Conservation (phyloP, 1,140 invertebrate species). For the Calliopsis andreniformis region DNA sequence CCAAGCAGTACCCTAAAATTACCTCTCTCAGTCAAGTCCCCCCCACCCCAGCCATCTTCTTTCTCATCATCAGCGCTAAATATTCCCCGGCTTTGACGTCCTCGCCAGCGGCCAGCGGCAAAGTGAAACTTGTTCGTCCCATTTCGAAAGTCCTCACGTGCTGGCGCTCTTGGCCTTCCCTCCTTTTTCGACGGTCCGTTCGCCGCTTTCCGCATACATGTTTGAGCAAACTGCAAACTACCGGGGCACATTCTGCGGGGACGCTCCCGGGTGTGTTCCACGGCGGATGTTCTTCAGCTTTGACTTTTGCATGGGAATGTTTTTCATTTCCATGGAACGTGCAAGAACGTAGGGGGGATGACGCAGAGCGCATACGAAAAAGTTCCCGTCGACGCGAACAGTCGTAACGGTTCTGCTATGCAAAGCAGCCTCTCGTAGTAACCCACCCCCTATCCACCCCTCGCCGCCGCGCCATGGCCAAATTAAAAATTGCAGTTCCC, state of each 20-base stretch:
- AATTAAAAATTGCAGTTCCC: constrained; percentile 49
- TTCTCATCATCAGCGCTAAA: no score
- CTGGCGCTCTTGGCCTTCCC: constrained; percentile 16
- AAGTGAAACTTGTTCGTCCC: constrained; percentile 59
- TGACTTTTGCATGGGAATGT: constrained; percentile 52
- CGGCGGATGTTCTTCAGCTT: constrained; percentile 47
- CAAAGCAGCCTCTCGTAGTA: constrained; percentile 3
- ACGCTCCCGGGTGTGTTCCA: constrained; percentile 38
- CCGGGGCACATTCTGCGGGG: constrained; percentile 51
- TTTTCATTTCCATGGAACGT: constrained; percentile 48
- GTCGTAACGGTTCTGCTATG: constrained; percentile 31
- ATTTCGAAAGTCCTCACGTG: constrained; percentile 59
- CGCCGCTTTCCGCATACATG: constrained; percentile 50
- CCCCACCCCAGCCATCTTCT: no score
- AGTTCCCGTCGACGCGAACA: constrained; percentile 26
- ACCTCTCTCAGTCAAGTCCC: no score
- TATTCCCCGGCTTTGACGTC: constrained; percentile 62
- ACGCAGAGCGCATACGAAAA: constrained; percentile 28
- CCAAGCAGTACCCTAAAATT: no score
- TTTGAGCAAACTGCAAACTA: constrained; percentile 62
- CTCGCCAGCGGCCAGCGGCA: constrained; percentile 38
- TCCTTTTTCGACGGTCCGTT: constrained; percentile 22
- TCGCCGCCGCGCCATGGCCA: neutral
- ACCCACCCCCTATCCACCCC: no score
- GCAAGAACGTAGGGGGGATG: constrained; percentile 15